Evolutionary conservation across 2,113 vertebrate species (phyloP).

Genomic region (Notiomystis cincta): DNA sequence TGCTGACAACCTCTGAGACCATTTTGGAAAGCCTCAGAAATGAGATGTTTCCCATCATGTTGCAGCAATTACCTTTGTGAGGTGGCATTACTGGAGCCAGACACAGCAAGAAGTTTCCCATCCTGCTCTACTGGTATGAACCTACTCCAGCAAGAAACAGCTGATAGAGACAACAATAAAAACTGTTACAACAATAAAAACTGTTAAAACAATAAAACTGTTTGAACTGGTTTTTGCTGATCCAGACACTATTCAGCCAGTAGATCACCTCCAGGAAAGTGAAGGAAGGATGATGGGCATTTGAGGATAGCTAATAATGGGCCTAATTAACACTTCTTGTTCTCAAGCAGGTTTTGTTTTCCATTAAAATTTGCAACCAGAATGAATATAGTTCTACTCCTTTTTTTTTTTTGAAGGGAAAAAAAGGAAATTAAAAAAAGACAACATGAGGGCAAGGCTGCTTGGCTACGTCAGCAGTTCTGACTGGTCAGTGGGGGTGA

Average conservation of each 20-base stretch:
- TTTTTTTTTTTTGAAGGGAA: rapidly evolving
- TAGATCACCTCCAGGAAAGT: not conserved
- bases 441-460: not conserved
- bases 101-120: not conserved
- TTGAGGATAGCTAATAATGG: not conserved
- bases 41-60: not conserved
- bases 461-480: not conserved
- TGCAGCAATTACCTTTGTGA: not conserved
- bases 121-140: not conserved
- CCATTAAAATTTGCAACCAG: not conserved
- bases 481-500: not conserved
- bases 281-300: not conserved
- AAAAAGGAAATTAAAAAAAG: not conserved
- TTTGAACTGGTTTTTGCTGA: not conserved
- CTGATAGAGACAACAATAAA: not conserved
- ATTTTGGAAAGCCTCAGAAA: not conserved
- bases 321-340: not conserved
- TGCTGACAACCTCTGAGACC: not conserved
- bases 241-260: not conserved
- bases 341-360: not conserved
- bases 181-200: not conserved
- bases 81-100: not conserved
- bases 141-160: not conserved
- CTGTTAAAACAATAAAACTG: not conserved
- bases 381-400: not conserved